Base-by-base conservation (phyloP, 2,797 vertebrate species). In the Chaetophractus vellerosus region DNA sequence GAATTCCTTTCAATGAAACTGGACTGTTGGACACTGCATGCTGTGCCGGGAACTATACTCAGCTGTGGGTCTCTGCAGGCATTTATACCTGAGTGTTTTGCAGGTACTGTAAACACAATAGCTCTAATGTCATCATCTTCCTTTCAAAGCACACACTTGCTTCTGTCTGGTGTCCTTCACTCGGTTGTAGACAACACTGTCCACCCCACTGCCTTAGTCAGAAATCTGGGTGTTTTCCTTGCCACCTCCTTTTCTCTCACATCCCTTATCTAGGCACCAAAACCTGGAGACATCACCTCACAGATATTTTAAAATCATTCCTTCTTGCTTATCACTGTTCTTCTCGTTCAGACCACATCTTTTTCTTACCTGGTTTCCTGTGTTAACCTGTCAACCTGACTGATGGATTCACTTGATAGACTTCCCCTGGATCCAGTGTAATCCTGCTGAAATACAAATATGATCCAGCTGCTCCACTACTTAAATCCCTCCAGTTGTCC, bases 1-100 rank as follows among this genome's bases (percentile, higher is more conserved):
- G 38, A 71, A 88, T 59, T 85, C 45, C 10, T 88, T 82, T 84
- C 83, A 36, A 2, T 59, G 75, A 82, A 33, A 92, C 28, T n/a
- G 3, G 14, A 72, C 26, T 1, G 8, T 8, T 24, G 11, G 14
- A 19, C 52, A 71, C 64, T 57, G 9, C 15, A 45, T 55, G 1
- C n/a, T 7, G 4, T 71, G 28, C 71, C 74, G 16, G 33, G 52
- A 33, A 66, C 36, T 28, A 6, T 26, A 31, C 57, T 61, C 5
- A 33, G 55, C 38, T 23, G 2, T 31, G 15, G 33, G 28, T 21
- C 36, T 63, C 63, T 55, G 11, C 59, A 26, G 23, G 64, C 28
- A 23, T 24, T 9, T n/a, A 14, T 2, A 57, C 64, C 15, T 38
- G 31, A 10, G 8, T 24, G 12, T 36, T 24, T 10, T 36, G 2